Base-by-base conservation (phyloP, 1,140 invertebrate species). In the Lordiphosa mommai region DNA sequence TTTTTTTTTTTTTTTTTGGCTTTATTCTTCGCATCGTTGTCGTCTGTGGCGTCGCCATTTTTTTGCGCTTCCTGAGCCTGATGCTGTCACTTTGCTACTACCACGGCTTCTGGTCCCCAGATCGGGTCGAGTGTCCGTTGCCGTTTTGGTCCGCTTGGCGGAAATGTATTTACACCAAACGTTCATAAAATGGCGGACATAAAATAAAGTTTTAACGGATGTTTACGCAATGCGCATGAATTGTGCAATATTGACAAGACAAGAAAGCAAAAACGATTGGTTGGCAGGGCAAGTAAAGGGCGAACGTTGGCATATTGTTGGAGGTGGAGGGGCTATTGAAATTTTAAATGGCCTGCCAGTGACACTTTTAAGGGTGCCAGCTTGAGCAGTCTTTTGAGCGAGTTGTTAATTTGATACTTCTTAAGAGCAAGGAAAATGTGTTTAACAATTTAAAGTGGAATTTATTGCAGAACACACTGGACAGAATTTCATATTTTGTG, bases 121-220 rank as follows among this genome's bases (percentile, higher is more conserved):
- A 51, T 8, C 9, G 17, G n/a, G 36, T 16, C 17, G 30, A 48
- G 32, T 38, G 27, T 37, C 52, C 20, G n/a, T 14, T 46, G 20
- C 41, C 30, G 37, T 30, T 32, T 34, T 55, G 61, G 33, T 50
- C 56, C 52, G 57, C 41, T 41, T 46, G 71, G 61, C 76, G 76
- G 76, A 82, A 82, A 84, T 82, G 77, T 84, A 84, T 84, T 82
- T 84, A 84, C 79, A 84, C 55, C 67, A 82, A 82, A 69, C 64
- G 76, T 82, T 71, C 77, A 68, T 76, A 82, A 82, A 84, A 82
- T 82, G 76, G 76, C 77, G 77, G 76, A 63, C 72, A 82, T 82
- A 82, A 82, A 84, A 84, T 84, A 84, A 84, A 82, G 72, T 84
- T 82, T 82, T 69, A 82, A 84, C 76, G 76, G 76, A 84, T 82